Percentiles rank a stretch among this genome's conserved stretches.
These are phyloP conservation scores for Cryptomyrus ogoouensis DNA, from an alignment of 2,113 vertebrate genomes.

Conservation along the genomic window DNA sequence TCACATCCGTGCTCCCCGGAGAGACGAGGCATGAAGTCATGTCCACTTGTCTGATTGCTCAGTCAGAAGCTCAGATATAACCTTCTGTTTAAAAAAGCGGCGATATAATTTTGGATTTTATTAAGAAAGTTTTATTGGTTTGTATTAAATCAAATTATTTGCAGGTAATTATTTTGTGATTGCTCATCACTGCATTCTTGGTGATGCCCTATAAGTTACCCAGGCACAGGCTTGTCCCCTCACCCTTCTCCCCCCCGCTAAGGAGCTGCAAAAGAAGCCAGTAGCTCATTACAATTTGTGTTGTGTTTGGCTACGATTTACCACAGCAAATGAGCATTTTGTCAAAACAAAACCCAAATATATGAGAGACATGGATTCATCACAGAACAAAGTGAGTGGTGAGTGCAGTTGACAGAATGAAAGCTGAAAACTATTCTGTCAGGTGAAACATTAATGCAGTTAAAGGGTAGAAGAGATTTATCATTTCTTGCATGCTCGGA, in stretches of 20 bases:
- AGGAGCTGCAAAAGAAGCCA: background rate
- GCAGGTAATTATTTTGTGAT: background rate
- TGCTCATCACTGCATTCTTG: background rate
- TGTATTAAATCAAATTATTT: background rate
- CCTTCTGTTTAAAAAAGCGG: background rate
- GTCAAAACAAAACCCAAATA: background rate
- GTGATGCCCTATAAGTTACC: background rate
- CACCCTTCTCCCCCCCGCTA: too few relatives aligned
- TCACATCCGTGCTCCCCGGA: too few relatives aligned
- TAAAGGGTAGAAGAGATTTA: background rate
- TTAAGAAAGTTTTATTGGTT: background rate
- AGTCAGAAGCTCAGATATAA: background rate
- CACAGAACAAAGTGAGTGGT: background rate
- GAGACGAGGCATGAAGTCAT: background rate
- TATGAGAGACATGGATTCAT: background rate
- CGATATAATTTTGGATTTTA: too few relatives aligned
- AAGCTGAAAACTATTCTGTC: background rate
- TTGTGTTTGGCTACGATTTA: background rate
- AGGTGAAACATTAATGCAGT: background rate
- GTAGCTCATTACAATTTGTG: background rate
- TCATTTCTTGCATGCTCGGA: background rate
- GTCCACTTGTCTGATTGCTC: background rate
- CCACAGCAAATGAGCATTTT: background rate
- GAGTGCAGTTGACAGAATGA: background rate
- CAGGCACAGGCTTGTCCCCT: background rate